Evolutionary conservation across 30 jellyfish, hydroid and myxozoan genomes (phyloP), one percentile per base, ranked within the genome.

Genomic region (Mastigias papua): DNA sequence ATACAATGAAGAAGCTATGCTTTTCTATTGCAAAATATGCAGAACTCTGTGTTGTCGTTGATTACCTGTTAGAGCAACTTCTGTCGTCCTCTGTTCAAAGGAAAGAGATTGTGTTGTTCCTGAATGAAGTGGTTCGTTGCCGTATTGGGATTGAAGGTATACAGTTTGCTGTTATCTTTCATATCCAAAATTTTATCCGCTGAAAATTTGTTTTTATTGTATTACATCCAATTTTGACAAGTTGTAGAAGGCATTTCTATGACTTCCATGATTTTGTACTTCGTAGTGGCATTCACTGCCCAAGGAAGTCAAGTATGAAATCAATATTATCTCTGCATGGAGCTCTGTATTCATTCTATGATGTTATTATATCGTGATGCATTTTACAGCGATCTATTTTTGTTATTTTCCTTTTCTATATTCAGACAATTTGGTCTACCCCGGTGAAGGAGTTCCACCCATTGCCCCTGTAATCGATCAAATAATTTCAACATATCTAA

Each of bases 11-110:
- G 48, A 72, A 86, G 58, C 78, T 95, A 16, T 76, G 92, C 72
- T 73, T 28, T 17, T 70, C 87, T 21, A 49, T 95, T 28, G 97
- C 92, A n/a, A 61, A 35, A 57, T 78, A 64, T 78, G 91, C 96
- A 0, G 97, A 95, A 64, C 37, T 80, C n/a, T 58, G 76, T 25
- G 61, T 90, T 23, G 68, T 95, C 20, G 67, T 90, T n/a, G 97
- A 95, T 73, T 90, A 80, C 85, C 96, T 86, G 22, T 33, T 95
- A 78, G 99, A 95, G 29, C 50, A 62, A 10, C 81, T 81, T 63
- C 48, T 67, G 32, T 67, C 92, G 1, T 71, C 91, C 7, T 33
- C 98, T 30, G 60, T 49, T 31, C 70, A 65, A 62, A 81, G 98
- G 73, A 85, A 84, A 28, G 96, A 89, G 62, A 90, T 86, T 74